phyloP scores from a whole-genome alignment of 1,140 invertebrate genomes.

The Agraylea sexmaculata region DNA sequence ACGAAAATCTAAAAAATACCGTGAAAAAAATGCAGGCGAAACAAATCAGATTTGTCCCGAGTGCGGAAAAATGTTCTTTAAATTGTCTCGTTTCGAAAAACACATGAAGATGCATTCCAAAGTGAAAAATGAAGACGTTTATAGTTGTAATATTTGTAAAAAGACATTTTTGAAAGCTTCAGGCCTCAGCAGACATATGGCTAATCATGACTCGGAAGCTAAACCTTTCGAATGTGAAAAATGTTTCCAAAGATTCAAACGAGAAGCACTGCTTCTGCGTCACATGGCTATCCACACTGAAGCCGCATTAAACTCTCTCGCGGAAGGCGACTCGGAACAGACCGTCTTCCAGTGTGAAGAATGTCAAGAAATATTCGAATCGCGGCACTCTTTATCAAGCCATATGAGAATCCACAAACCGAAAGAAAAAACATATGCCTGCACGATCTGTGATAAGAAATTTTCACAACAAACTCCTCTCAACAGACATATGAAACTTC shows the following conservation, averaged over 20 bases:
- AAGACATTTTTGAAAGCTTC: conserved; percentile 26
- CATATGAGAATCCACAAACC: conserved; percentile 26
- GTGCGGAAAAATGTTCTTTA: conserved; percentile 21
- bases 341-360: conserved; percentile 28
- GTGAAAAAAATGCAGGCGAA: conserved; percentile 6
- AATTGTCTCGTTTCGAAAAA: conserved; percentile 17
- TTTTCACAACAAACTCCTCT: conserved; percentile 30
- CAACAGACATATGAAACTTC: conserved; percentile 31
- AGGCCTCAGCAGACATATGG: conserved; percentile 25
- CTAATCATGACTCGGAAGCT: conserved; percentile 23
- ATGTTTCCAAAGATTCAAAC: conserved; percentile 21
- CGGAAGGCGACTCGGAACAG: conserved; percentile 11
- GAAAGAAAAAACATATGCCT: conserved; percentile 22
- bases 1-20: conserved; percentile 10
- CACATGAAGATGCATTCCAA: conserved; percentile 19
- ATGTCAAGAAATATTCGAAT: conserved; percentile 27
- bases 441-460: conserved; percentile 29
- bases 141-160: conserved; percentile 24
- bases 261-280: conserved; percentile 21
- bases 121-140: conserved; percentile 24
- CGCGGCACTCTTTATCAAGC: conserved; percentile 24
- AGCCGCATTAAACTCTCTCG: conserved; percentile 18
- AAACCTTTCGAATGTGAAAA: conserved; percentile 20
- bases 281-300: conserved; percentile 21
- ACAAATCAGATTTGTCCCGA: conserved; percentile 19